phyloP scores from a whole-genome alignment of 2,113 vertebrate species.

The Chaetops frenatus region DNA sequence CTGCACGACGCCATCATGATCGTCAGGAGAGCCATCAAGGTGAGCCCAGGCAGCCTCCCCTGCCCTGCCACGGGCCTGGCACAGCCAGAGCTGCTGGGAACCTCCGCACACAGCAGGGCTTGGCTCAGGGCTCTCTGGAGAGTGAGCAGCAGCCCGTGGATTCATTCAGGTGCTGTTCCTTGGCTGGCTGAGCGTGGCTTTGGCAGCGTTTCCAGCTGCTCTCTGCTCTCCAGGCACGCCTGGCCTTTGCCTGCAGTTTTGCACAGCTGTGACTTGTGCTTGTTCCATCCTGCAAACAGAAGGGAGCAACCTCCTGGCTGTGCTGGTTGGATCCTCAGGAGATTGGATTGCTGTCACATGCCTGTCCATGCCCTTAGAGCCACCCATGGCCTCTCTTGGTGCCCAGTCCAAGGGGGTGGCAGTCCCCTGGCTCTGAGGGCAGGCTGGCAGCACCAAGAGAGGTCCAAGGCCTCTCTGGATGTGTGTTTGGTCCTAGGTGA shows the following conservation, averaged over 20 bases:
- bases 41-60: neutral
- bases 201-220: neutral
- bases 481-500: neutral
- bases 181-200: neutral
- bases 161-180: neutral
- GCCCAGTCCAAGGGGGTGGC: neutral
- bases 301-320: fast-evolving
- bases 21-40: constrained; percentile 95
- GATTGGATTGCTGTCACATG: fast-evolving
- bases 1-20: constrained; percentile 99
- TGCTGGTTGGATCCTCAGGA: fast-evolving
- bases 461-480: fast-evolving
- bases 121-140: neutral
- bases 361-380: fast-evolving
- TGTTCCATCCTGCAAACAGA: neutral
- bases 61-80: neutral
- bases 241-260: neutral
- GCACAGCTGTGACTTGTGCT: neutral
- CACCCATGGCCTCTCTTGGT: neutral
- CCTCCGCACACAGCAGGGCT: neutral
- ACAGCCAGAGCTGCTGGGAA: neutral
- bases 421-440: neutral
- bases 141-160: neutral
- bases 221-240: neutral
- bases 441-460: neutral